Percentiles rank a stretch among this genome's conserved stretches.
Conservation (phyloP, 2,113 vertebrate genomes). For the Oreocharis arfaki region DNA sequence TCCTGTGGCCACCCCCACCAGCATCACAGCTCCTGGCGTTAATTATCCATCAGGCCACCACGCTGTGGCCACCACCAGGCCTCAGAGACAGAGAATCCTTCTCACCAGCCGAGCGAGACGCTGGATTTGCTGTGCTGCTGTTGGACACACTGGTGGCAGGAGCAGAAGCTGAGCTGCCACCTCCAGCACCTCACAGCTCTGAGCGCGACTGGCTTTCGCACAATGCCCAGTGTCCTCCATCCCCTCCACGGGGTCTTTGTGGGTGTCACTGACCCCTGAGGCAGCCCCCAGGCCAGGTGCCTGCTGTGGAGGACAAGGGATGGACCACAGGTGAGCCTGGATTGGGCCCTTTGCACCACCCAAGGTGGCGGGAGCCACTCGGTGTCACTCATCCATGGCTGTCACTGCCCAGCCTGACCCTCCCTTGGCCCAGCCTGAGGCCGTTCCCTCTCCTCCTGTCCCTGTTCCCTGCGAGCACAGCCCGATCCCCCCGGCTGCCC, state of each 20-base stretch:
- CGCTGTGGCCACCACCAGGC: fast-evolving
- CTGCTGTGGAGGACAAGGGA: neutral
- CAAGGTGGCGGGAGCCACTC: neutral
- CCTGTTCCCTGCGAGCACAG: neutral
- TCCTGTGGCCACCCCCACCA: neutral
- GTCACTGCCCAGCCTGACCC: fast-evolving
- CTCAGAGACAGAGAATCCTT: neutral
- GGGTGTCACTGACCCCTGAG: neutral
- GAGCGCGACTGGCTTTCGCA: neutral
- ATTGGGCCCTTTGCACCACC: neutral
- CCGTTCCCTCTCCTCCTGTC: fast-evolving
- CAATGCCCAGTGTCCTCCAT: neutral
- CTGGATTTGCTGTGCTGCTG: neutral
- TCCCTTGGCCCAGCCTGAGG: neutral
- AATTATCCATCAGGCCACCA: neutral
- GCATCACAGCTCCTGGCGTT: neutral
- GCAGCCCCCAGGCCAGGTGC: neutral
- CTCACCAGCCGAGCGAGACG: neutral
- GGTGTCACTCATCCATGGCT: fast-evolving
- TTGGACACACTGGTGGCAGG: neutral
- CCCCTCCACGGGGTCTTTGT: neutral
- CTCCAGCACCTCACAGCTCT: neutral
- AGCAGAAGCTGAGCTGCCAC: neutral
- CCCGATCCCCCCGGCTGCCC: neutral
- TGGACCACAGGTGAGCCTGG: neutral